Percentiles rank a stretch among this genome's conserved stretches.
These are phyloP conservation scores for Acanthornis magna DNA, from an alignment of 2,797 vertebrate species.

Conservation along the genomic window DNA sequence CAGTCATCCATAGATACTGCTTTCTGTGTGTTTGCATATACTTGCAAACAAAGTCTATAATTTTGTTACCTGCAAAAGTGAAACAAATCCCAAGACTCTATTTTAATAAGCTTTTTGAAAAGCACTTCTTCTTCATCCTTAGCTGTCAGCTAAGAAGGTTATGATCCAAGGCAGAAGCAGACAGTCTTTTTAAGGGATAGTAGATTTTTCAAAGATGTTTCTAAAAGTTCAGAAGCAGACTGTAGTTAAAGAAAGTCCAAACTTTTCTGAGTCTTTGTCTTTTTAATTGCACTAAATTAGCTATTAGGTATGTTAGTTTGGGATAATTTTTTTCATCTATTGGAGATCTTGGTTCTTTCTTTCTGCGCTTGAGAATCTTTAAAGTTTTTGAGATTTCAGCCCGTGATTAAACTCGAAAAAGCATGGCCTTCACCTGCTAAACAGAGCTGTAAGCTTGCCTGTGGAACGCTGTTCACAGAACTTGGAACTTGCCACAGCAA, in stretches of 20 bases:
- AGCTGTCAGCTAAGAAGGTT: neutral
- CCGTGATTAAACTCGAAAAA: neutral
- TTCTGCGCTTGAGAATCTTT: neutral
- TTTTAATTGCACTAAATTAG: neutral
- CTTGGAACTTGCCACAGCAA: neutral
- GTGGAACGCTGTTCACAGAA: neutral
- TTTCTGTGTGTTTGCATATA: neutral
- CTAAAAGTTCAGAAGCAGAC: neutral
- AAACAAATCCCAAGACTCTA: neutral
- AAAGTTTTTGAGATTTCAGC: neutral
- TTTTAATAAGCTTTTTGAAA: neutral
- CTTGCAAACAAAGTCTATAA: neutral
- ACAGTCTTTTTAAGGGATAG: neutral
- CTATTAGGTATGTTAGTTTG: neutral
- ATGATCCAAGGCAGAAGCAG: neutral
- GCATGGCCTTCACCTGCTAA: neutral
- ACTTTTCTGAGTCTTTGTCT: neutral
- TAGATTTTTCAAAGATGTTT: neutral
- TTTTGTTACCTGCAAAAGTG: neutral
- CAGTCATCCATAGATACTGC: neutral
- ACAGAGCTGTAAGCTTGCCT: neutral
- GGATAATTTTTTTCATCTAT: neutral
- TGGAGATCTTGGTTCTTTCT: neutral
- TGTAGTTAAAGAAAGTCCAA: neutral
- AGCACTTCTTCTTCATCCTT: neutral